A percentile compares a stretch with the other conserved stretches of the same genome.
phyloP scores from a whole-genome alignment of 2,113 vertebrate species.

The Oreochromis spilurus region DNA sequence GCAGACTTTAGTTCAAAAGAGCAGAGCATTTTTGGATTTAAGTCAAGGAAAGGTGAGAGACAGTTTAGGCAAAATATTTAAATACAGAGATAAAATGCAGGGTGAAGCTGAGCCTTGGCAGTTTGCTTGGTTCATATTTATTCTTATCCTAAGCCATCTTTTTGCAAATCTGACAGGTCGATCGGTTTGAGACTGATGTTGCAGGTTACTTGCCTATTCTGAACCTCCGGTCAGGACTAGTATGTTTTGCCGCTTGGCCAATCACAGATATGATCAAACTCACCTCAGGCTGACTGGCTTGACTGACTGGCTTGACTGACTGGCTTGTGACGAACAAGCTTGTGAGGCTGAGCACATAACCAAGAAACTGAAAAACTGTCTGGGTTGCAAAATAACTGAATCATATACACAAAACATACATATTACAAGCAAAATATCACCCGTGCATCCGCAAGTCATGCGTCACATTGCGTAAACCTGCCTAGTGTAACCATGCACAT shows the following conservation, averaged over 20 bases:
- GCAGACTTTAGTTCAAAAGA: slow-evolving; percentile 3
- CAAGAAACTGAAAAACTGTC: not conserved
- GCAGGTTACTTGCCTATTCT: not conserved
- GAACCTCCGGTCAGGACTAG: slow-evolving; percentile 7
- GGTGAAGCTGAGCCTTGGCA: not conserved
- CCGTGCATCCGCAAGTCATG: not conserved
- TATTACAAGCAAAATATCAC: not conserved
- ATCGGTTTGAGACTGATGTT: slow-evolving; percentile 2
- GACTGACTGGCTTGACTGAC: not conserved
- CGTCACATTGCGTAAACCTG: not conserved
- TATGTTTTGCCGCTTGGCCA: not conserved
- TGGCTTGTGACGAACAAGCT: not conserved
- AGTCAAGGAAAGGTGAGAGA: slow-evolving; percentile 19
- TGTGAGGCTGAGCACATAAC: not conserved
- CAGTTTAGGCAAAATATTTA: slow-evolving; percentile 8
- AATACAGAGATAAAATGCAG: not conserved
- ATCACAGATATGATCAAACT: slow-evolving; percentile 14
- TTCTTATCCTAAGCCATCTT: not conserved
- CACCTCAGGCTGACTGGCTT: not conserved
- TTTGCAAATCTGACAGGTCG: slow-evolving; percentile 9
- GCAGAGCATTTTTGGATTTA: not conserved
- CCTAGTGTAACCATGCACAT: not conserved
- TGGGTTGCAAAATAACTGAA: not conserved
- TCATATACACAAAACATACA: not conserved
- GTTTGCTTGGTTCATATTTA: slow-evolving; percentile 16